Base-by-base conservation (phyloP, 2,888 invertebrate species). In the Ethmia dodecea region DNA sequence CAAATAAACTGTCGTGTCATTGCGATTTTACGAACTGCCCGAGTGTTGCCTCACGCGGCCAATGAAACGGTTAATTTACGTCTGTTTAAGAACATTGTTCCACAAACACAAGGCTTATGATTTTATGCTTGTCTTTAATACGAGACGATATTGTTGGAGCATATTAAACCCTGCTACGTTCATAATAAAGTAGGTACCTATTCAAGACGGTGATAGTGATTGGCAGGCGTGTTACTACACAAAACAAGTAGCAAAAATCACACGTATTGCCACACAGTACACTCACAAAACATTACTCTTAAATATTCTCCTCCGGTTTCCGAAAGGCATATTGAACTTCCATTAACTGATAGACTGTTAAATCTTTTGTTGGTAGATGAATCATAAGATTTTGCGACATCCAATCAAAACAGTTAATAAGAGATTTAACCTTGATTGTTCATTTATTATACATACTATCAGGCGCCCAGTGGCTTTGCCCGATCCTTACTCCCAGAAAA, bases 21-120 rank as follows among this genome's bases (percentile, higher is more conserved):
- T 14, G 31, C 31, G 24, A 12, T 25, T 31, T 31, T 25, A 25
- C 20, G 20, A 18, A 30, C 9, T 11, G 13, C 4, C 10, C 30
- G 30, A 31, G 5, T 30, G 6, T 30, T 30, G 30, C 31, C n/a
- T n/a, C 24, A 30, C 11, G 13, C 22, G 10, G n/a, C 3, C 13
- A 26, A 26, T 26, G 16, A 32, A 26, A 16, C 8, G 12, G 11
- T 26, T 26, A 47, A 47, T 52, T 43, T 49, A 55, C 46, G 53
- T 25, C 10, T 24, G 25, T 29, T 16, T 13, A 35, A 25, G 10
- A 29, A 47, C 52, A 52, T 50, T 45, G 41, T 36, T 46, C 49
- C 41, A 60, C 60, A 57, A 66, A 63, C 57, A 56, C 60, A 56
- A 58, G 55, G 52, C 59, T 60, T 53, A 65, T 63, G 66, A 62